Evolutionary conservation across 1,140 invertebrate species (phyloP).

Genomic region (Drosophila leontia): DNA sequence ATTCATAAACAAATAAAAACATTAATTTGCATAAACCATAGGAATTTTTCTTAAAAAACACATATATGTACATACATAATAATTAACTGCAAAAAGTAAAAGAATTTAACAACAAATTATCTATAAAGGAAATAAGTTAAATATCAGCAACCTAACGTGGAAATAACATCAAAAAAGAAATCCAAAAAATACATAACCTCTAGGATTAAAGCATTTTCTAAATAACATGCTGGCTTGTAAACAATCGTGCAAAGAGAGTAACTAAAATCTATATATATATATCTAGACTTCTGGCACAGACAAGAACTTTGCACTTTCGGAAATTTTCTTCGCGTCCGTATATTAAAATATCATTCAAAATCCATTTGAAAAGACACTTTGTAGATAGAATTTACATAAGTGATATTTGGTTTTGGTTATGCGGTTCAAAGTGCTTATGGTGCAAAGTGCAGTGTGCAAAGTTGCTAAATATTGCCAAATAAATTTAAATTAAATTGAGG

Average conservation of each 20-base stretch:
- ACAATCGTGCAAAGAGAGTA: constrained; percentile 65
- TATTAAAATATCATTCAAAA: constrained; percentile 66
- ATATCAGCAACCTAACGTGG: not conserved
- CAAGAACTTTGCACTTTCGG: constrained; percentile 37
- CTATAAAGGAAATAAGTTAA: not conserved
- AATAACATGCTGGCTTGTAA: constrained; percentile 34
- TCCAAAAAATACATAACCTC: not conserved
- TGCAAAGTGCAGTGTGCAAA: constrained; percentile 48
- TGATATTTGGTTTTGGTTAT: constrained; percentile 67
- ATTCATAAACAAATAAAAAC: constrained; percentile 37
- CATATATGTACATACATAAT: too few species aligned
- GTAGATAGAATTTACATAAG: constrained; percentile 18
- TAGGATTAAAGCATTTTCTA: constrained; percentile 4
- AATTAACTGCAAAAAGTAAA: constrained; percentile 25
- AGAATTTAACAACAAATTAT: not conserved
- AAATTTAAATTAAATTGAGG: constrained; percentile 46
- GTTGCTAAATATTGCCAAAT: constrained; percentile 11
- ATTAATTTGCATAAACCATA: constrained; percentile 82
- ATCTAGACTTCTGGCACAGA: constrained; percentile 28
- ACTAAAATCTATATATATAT: constrained; percentile 60
- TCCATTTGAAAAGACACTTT: constrained; percentile 64
- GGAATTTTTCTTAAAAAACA: constrained; percentile 25
- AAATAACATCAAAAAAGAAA: not conserved
- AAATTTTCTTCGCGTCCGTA: constrained; percentile 51
- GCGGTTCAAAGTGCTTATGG: constrained; percentile 44